Conservation (phyloP, 2,888 invertebrate genomes). For the Lepidocyrtinus sp. region DNA sequence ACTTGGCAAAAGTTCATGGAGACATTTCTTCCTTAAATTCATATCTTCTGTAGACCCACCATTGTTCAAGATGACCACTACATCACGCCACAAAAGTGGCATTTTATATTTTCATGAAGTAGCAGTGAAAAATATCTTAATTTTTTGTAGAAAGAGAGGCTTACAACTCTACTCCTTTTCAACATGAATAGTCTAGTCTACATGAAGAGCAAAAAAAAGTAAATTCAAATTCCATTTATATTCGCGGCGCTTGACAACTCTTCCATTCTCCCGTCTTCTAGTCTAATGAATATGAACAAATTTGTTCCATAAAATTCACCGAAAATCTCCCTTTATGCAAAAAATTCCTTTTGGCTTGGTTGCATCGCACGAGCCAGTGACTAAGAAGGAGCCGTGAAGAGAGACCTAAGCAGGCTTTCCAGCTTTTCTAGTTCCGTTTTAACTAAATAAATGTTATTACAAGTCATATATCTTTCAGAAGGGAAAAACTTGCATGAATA, state of each 20-base stretch:
- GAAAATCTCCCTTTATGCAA: conserved; percentile 22
- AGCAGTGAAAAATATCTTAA: too few relatives aligned
- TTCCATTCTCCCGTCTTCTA: neutral
- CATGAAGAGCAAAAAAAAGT: too few relatives aligned
- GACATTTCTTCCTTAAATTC: neutral
- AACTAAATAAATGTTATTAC: conserved; percentile 57
- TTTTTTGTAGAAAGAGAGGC: too few relatives aligned
- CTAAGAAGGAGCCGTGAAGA: conserved; percentile 12
- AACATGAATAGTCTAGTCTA: too few relatives aligned
- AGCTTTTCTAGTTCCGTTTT: conserved; percentile 44
- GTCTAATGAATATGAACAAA: neutral
- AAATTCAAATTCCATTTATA: too few relatives aligned
- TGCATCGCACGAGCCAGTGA: conserved; percentile 25
- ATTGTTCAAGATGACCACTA: neutral
- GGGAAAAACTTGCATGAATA: conserved; percentile 34
- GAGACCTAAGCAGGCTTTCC: neutral
- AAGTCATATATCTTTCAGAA: conserved; percentile 45
- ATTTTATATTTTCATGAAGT: too few relatives aligned
- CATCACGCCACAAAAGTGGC: too few relatives aligned
- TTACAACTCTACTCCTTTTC: too few relatives aligned
- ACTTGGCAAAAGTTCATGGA: conserved; percentile 41
- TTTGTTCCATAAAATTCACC: conserved; percentile 17
- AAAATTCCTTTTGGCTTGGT: conserved; percentile 11
- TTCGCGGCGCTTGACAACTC: too few relatives aligned
- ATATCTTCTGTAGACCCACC: neutral